A percentile compares a stretch with the other conserved stretches of the same genome.
phyloP scores from a whole-genome alignment of 2,113 vertebrate genomes.

The Maccullochella peelii region DNA sequence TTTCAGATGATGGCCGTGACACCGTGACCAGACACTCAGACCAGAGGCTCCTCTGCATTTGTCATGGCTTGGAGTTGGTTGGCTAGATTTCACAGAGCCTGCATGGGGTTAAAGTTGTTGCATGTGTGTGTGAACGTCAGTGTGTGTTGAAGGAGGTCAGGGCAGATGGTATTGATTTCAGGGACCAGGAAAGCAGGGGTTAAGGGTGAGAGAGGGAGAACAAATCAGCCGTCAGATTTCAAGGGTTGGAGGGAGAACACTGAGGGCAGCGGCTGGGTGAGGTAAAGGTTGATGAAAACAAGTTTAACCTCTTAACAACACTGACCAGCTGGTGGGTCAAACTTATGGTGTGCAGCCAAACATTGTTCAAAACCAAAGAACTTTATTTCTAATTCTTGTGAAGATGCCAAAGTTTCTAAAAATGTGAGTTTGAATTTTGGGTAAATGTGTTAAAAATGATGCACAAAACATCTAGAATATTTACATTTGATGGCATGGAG shows the following conservation, averaged over 20 bases:
- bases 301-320: not conserved
- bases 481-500: not conserved
- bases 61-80: slow-evolving; percentile 37
- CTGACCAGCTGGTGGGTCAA: not conserved
- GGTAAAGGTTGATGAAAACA: slow-evolving; percentile 1
- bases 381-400: not conserved
- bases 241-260: not conserved
- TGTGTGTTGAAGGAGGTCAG: slow-evolving; percentile 36
- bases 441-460: not conserved
- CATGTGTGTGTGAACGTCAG: not conserved
- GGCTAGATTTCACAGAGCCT: slow-evolving; percentile 38
- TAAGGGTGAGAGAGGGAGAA: slow-evolving; percentile 40
- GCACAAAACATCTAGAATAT: not conserved
- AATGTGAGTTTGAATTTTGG: not conserved
- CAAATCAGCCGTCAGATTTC: slow-evolving; percentile 35
- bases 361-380: not conserved
- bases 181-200: slow-evolving; percentile 40
- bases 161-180: slow-evolving; percentile 51
- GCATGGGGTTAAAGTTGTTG: slow-evolving; percentile 10
- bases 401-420: not conserved
- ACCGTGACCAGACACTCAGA: slow-evolving; percentile 1
- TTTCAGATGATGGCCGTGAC: slow-evolving; percentile 3
- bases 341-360: not conserved
- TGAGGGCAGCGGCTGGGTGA: not conserved
- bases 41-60: slow-evolving; percentile 50